Base-by-base conservation (phyloP, 1,140 invertebrate species). In the Copidosoma floridanum region DNA sequence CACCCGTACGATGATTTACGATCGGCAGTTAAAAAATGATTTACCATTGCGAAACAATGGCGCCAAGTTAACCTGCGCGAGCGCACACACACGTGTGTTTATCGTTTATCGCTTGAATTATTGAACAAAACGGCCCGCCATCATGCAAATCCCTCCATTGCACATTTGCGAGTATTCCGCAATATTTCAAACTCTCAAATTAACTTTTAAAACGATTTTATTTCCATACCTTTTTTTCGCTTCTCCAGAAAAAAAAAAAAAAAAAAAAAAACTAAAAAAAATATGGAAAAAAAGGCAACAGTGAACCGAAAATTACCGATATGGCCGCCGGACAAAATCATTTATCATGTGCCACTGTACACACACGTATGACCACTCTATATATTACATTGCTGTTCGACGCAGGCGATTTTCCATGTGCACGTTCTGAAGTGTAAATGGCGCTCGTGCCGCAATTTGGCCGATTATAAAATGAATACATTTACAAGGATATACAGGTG, bases 381-480 rank as follows among this genome's bases (percentile, higher is more conserved):
- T 43, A 43, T n/a, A n/a, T n/a, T n/a, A n/a, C n/a, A n/a, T n/a
- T n/a, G n/a, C n/a, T n/a, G n/a, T n/a, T n/a, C n/a, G n/a, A 51
- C 38, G 35, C 32, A 46, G 16, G 35, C 57, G 57, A 51, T 35
- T 53, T 52, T 7, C 27, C 26, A 10, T 12, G 18, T 23, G 21
- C 29, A 48, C 57, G 43, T 61, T 51, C 29, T 20, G 38, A 18
- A 48, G 29, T 48, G 29, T 8, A 38, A 57, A 57, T 21, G 55
- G 46, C 55, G 35, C 16, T 23, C 2, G 26, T 26, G 37, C 4
- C 23, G 20, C 41, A 12, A 26, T 38, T 32, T 21, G 29, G 57
- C 40, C 48, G 40, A 60, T 60, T 60, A 60, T 53, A 60, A 60
- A 60, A 54, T 60, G 23, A 50, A n/a, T n/a, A n/a, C n/a, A n/a